These are phyloP conservation scores for Leucophora obtusa DNA, from an alignment of 2,888 invertebrate genomes.

Conservation along the genomic window DNA sequence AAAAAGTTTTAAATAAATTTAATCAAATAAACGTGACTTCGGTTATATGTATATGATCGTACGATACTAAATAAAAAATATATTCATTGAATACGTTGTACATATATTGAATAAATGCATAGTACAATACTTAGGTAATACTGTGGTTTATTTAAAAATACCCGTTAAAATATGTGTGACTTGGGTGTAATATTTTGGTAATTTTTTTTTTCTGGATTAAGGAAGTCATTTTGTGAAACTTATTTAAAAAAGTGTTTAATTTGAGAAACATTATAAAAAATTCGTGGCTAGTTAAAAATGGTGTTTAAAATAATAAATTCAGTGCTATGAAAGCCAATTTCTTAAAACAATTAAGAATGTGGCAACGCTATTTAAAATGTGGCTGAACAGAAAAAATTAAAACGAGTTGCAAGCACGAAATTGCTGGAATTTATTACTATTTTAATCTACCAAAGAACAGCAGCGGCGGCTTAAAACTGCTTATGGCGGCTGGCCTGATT, in stretches of 20 bases:
- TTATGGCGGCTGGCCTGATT: no score
- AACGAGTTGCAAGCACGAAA: no score
- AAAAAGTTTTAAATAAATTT: conserved; percentile 11
- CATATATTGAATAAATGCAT: not conserved
- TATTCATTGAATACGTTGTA: not conserved
- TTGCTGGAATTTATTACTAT: no score
- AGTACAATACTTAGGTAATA: not conserved
- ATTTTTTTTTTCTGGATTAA: conserved; percentile 1
- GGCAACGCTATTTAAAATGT: no score
- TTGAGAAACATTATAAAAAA: not conserved
- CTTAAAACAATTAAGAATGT: no score
- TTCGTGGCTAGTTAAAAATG: not conserved
- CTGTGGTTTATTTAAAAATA: not conserved
- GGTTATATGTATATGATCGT: not conserved
- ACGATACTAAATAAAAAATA: not conserved
- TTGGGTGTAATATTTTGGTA: conserved; percentile 10
- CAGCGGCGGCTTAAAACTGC: no score
- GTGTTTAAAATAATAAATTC: no score
- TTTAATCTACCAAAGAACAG: no score
- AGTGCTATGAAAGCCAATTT: no score
- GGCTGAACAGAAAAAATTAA: no score
- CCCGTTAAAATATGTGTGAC: conserved; percentile 4
- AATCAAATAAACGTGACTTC: conserved; percentile 33
- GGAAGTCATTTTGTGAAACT: conserved; percentile 5
- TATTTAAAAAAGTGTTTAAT: not conserved